Conservation (phyloP, 2,888 invertebrate species). For the Dryobotodes eremita region DNA sequence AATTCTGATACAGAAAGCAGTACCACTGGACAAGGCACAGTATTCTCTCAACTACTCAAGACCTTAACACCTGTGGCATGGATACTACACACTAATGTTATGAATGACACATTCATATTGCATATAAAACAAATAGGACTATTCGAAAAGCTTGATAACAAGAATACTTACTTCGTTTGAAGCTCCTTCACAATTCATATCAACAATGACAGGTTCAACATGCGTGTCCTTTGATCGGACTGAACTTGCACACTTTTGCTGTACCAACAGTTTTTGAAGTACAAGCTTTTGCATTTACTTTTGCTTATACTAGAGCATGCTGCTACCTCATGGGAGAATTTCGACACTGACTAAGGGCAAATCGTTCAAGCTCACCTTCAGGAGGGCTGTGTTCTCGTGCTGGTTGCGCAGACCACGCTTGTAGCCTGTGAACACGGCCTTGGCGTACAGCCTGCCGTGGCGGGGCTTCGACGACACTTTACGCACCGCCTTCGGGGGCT, state of each 20-base stretch:
- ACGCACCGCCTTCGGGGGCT: constrained; percentile 88
- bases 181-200: not conserved
- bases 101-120: not conserved
- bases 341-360: not conserved
- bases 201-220: not conserved
- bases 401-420: constrained; percentile 99
- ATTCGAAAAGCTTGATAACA: not conserved
- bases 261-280: not conserved
- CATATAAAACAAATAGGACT: not conserved
- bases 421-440: constrained; percentile 98
- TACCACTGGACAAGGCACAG: not conserved
- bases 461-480: constrained; percentile 90
- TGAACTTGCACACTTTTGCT: not conserved
- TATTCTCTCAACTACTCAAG: not conserved
- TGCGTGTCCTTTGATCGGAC: not conserved
- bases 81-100: not conserved
- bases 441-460: constrained; percentile 98
- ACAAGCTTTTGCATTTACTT: too few relatives aligned
- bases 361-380: constrained; percentile 91
- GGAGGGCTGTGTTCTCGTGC: constrained; percentile 98
- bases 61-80: not conserved
- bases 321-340: constrained; percentile 44
- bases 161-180: not conserved
- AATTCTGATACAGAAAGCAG: not conserved
- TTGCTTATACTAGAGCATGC: not conserved